Conservation (phyloP, 2,113 vertebrate genomes). For the Motacilla alba region DNA sequence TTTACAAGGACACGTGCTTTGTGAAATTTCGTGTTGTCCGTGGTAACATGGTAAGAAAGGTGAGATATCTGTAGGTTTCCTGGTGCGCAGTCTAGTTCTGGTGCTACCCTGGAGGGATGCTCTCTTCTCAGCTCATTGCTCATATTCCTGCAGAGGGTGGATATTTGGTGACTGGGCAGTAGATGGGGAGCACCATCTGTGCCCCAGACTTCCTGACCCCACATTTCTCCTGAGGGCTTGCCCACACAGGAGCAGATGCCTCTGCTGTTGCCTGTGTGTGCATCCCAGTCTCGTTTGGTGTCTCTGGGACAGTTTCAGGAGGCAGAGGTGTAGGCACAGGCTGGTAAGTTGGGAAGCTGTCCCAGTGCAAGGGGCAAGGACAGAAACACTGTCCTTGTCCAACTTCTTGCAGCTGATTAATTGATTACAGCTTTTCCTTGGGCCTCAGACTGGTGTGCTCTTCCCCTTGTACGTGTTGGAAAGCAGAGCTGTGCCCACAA, state of each 20-base stretch:
- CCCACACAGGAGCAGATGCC: not conserved
- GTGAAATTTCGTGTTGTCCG: not conserved
- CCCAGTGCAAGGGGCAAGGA: not conserved
- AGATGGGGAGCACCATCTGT: not conserved
- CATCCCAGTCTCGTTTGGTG: not conserved
- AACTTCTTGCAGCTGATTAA: not conserved
- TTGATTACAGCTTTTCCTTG: not conserved
- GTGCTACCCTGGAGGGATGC: not conserved
- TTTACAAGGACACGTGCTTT: not conserved
- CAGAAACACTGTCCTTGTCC: not conserved
- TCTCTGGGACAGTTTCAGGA: not conserved
- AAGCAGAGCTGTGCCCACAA: not conserved
- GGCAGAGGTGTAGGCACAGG: not conserved
- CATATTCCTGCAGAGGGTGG: rapidly evolving
- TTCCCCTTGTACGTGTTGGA: not conserved
- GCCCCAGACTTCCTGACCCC: not conserved
- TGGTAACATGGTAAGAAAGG: not conserved
- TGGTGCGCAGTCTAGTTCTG: not conserved
- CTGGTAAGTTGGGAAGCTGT: not conserved
- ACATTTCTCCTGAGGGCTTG: not conserved
- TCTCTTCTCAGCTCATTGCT: not conserved
- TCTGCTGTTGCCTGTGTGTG: not conserved
- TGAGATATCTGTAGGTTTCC: not conserved
- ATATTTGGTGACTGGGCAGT: not conserved
- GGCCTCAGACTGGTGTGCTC: not conserved